Conservation (phyloP, 2,888 invertebrate genomes). For the Pyrochroa serraticornis region DNA sequence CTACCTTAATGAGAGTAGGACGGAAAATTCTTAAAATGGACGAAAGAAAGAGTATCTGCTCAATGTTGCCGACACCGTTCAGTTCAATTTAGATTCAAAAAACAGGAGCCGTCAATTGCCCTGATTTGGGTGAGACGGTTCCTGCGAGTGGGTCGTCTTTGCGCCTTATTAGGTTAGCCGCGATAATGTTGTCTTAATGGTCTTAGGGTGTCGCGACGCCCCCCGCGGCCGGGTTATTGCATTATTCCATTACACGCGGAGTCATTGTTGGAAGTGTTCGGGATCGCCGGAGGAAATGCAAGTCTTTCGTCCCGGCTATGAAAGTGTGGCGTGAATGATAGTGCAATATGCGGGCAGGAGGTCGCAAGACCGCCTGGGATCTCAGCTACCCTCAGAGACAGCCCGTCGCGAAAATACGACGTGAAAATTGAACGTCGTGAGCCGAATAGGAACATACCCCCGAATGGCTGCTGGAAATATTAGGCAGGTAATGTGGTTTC, state of each 20-base stretch:
- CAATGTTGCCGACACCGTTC: too few relatives aligned
- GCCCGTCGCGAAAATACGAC: conserved; percentile 45
- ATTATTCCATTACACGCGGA: conserved; percentile 43
- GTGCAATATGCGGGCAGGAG: conserved; percentile 49
- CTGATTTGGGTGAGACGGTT: too few relatives aligned
- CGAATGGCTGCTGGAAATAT: conserved; percentile 36
- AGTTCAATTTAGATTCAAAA: too few relatives aligned
- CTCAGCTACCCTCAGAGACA: conserved; percentile 33
- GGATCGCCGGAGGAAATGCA: conserved; percentile 46
- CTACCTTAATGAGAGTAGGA: too few relatives aligned
- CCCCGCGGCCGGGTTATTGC: conserved; percentile 34
- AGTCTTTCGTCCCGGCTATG: conserved; percentile 36
- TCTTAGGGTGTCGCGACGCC: conserved; percentile 13
- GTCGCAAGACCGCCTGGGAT: conserved; percentile 42
- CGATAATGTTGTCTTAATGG: conserved; percentile 8
- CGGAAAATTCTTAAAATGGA: too few relatives aligned
- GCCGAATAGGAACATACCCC: conserved; percentile 39
- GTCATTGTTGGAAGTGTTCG: conserved; percentile 42
- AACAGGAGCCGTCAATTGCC: too few relatives aligned
- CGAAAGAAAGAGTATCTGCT: too few relatives aligned
- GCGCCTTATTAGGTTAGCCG: too few relatives aligned
- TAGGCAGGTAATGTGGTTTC: conserved; percentile 40
- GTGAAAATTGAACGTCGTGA: conserved; percentile 48
- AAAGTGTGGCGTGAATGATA: conserved; percentile 45
- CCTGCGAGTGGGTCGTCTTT: too few relatives aligned